Conservation (phyloP, 2,113 vertebrate genomes). For the Puma concolor region DNA sequence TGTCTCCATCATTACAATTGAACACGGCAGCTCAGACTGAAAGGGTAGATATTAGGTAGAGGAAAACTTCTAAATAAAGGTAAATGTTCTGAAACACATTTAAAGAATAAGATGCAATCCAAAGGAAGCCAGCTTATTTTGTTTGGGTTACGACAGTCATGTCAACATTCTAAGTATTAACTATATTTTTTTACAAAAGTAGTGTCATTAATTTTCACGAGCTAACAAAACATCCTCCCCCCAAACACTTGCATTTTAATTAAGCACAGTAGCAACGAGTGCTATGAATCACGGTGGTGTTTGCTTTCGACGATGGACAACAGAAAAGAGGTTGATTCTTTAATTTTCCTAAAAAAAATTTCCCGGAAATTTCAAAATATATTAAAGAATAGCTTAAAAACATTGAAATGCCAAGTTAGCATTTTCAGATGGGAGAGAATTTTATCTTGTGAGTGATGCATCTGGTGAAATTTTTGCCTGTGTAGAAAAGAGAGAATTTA, state of each 20-base stretch:
- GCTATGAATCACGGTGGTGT: constrained; percentile 69
- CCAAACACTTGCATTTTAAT: constrained; percentile 72
- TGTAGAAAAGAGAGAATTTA: constrained; percentile 35
- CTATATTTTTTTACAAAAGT: constrained; percentile 64
- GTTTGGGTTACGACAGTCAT: constrained; percentile 14
- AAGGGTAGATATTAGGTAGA: neutral
- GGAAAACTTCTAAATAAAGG: constrained; percentile 1
- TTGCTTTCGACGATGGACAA: constrained; percentile 78
- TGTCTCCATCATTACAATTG: constrained; percentile 67
- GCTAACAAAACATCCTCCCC: constrained; percentile 37
- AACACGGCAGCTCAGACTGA: constrained; percentile 25
- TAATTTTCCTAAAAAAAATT: constrained; percentile 73
- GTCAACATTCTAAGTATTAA: constrained; percentile 54
- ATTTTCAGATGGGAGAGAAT: constrained; percentile 32
- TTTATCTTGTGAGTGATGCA: neutral
- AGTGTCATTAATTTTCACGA: constrained; percentile 58
- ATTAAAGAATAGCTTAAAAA: constrained; percentile 67
- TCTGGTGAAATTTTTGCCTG: neutral
- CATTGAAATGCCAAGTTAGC: neutral
- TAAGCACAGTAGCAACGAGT: constrained; percentile 72
- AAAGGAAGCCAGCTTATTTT: constrained; percentile 61
- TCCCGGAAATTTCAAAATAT: constrained; percentile 70
- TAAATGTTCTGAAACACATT: neutral
- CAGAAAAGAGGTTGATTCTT: constrained; percentile 74
- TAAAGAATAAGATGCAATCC: neutral